Conservation (phyloP, 2,797 vertebrate genomes). For the Alcedo atthis region DNA sequence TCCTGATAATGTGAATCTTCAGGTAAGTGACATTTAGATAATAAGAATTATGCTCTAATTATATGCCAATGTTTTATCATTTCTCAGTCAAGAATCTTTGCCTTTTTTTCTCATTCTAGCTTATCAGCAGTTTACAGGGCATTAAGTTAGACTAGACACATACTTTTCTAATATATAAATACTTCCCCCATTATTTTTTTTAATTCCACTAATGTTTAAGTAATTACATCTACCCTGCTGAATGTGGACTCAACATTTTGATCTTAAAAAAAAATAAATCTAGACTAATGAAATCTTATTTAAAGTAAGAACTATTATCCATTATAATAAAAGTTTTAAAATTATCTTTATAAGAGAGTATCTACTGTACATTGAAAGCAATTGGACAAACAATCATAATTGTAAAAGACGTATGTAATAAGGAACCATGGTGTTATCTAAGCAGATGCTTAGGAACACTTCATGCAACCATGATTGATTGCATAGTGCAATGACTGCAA, state of each 20-base stretch:
- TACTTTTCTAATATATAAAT: neutral
- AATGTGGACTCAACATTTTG: neutral
- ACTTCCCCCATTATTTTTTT: fast-evolving
- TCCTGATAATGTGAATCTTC: neutral
- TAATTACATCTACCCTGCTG: neutral
- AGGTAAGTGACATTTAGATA: neutral
- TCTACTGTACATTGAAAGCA: neutral
- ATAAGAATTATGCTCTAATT: neutral
- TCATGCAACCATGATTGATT: no score
- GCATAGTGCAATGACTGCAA: neutral
- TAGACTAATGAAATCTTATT: neutral
- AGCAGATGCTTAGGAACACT: neutral
- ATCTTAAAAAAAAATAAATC: neutral
- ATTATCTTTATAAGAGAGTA: neutral
- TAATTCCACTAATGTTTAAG: neutral
- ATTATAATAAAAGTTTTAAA: neutral
- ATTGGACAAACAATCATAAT: neutral
- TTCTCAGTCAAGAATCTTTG: neutral
- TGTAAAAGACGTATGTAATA: neutral
- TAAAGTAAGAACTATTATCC: neutral
- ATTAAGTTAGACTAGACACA: neutral
- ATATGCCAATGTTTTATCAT: neutral
- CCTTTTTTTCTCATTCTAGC: neutral
- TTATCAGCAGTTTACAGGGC: neutral
- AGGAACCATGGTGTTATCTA: neutral